Conservation (phyloP, 2,797 vertebrate species). For the Sebastes matsubarae region DNA sequence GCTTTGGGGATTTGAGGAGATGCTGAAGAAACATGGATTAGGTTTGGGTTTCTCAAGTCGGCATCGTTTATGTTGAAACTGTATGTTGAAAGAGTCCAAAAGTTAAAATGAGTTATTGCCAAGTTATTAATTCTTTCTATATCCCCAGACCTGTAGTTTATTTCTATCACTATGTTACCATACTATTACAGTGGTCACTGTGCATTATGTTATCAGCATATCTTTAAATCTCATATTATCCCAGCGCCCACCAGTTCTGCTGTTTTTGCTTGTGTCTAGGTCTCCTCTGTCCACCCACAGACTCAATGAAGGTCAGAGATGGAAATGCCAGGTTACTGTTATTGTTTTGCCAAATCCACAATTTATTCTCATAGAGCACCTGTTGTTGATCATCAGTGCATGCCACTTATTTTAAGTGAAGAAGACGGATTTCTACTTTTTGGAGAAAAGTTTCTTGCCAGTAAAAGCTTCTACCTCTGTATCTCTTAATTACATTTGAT, state of each 20-base stretch:
- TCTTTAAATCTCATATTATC: conserved; percentile 32
- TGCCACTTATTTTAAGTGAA: not conserved
- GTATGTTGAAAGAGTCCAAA: not conserved
- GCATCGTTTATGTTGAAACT: not conserved
- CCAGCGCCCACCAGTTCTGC: conserved; percentile 22
- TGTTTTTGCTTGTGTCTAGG: conserved; percentile 47
- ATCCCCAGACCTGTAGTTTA: not conserved
- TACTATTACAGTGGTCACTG: not conserved
- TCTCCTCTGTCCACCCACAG: conserved; percentile 61
- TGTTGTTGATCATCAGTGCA: conserved; percentile 10
- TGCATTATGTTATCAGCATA: not conserved
- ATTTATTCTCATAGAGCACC: conserved; percentile 2
- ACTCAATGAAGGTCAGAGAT: conserved; percentile 50
- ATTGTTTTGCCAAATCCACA: conserved; percentile 27
- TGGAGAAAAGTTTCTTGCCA: not conserved
- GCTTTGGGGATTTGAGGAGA: conserved; percentile 26
- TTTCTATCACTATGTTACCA: not conserved
- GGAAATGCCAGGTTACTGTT: conserved; percentile 43
- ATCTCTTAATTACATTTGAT: conserved; percentile 11
- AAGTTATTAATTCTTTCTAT: not conserved
- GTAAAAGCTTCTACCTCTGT: not conserved
- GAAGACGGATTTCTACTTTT: not conserved
- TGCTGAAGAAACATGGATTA: not conserved
- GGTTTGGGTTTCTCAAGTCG: not conserved
- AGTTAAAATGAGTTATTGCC: not conserved